Percentiles rank a stretch among this genome's conserved stretches.
Conservation (phyloP, 2,888 invertebrate species). For the Silvanus unidentatus region DNA sequence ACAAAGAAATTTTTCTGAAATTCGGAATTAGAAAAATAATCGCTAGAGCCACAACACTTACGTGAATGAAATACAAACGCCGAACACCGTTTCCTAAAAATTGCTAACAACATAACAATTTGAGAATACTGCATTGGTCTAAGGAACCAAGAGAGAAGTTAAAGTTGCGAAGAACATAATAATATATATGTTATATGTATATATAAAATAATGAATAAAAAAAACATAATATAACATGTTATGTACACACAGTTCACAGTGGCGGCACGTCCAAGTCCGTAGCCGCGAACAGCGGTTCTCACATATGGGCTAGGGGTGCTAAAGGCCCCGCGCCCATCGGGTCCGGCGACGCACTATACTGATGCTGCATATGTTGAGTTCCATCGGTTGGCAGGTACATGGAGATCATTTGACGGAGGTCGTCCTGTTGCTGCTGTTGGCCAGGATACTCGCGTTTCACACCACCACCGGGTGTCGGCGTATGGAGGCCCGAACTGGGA, state of each 20-base stretch:
- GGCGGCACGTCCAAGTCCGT: slow-evolving; percentile 45
- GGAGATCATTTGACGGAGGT: slow-evolving; percentile 67
- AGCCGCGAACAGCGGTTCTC: slow-evolving; percentile 50
- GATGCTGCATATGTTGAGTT: slow-evolving; percentile 56
- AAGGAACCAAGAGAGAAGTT: slow-evolving; percentile 36
- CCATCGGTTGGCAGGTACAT: slow-evolving; percentile 69
- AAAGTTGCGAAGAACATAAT: slow-evolving; percentile 2
- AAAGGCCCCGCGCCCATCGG: slow-evolving; percentile 60
- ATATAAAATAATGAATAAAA: background rate
- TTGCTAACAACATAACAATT: slow-evolving; percentile 20
- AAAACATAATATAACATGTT: slow-evolving; percentile 3
- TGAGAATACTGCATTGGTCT: slow-evolving; percentile 37
- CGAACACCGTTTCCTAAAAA: slow-evolving; percentile 19
- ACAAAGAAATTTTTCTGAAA: no score
- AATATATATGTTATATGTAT: no score
- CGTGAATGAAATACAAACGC: slow-evolving; percentile 20
- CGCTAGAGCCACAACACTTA: slow-evolving; percentile 29
- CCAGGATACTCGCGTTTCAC: slow-evolving; percentile 68
- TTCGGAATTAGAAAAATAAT: slow-evolving; percentile 10
- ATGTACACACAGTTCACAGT: slow-evolving; percentile 33
- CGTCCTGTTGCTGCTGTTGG: slow-evolving; percentile 50
- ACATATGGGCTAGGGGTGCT: slow-evolving; percentile 61
- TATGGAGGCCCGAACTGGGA: slow-evolving; percentile 62
- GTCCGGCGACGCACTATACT: slow-evolving; percentile 59
- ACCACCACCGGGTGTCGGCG: slow-evolving; percentile 46